phyloP scores from a whole-genome alignment of 2,113 vertebrate genomes.

The Neolamprologus modestus region DNA sequence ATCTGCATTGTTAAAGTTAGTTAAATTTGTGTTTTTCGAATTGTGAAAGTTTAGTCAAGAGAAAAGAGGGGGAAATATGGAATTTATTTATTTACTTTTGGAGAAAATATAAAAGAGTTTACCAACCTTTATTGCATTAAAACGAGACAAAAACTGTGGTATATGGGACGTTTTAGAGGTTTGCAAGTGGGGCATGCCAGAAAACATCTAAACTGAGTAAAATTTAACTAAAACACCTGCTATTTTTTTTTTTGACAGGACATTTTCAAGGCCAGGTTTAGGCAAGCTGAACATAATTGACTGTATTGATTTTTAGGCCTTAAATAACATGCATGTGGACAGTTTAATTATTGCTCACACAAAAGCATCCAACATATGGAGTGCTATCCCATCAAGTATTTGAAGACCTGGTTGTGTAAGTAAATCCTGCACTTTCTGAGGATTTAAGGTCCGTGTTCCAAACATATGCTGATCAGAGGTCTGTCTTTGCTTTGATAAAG shows the following conservation, averaged over 20 bases:
- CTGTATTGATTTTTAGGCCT: neutral
- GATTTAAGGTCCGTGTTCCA: neutral
- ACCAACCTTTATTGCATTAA: neutral
- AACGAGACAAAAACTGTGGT: neutral
- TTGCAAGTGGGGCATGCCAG: neutral
- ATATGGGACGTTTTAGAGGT: neutral
- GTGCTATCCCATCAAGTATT: neutral
- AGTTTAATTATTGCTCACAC: neutral
- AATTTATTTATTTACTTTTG: neutral
- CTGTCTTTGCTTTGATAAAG: conserved; percentile 17
- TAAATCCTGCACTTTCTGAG: neutral
- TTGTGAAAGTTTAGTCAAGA: neutral
- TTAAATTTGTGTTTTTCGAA: neutral
- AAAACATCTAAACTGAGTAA: neutral
- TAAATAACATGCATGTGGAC: neutral
- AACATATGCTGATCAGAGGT: conserved; percentile 20
- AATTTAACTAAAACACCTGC: neutral
- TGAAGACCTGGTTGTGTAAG: neutral
- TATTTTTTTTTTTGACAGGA: neutral
- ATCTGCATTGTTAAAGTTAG: neutral
- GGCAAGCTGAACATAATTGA: neutral
- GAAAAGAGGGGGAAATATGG: neutral
- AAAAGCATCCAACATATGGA: neutral
- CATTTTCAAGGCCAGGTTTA: neutral
- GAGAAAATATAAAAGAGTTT: neutral